Conservation (phyloP, 2,888 invertebrate genomes). For the Eudasyphora cyanicolor region DNA sequence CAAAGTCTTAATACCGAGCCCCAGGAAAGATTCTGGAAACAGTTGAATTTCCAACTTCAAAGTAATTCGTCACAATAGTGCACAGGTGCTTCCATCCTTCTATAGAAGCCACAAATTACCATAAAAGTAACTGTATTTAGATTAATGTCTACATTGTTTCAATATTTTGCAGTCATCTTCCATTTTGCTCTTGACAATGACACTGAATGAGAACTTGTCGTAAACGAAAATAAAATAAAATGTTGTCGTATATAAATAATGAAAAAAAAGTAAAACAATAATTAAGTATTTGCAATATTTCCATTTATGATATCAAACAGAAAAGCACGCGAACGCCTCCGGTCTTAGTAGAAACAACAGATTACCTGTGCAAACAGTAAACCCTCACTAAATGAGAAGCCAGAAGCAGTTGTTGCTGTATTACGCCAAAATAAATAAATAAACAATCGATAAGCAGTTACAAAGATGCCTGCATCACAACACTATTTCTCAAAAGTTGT, state of each 20-base stretch:
- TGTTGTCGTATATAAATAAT: background rate
- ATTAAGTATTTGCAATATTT: slow-evolving; percentile 21
- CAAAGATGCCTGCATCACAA: no score
- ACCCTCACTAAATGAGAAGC: background rate
- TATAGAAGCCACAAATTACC: no score
- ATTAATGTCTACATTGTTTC: no score
- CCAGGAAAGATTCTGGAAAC: no score
- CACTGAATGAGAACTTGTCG: slow-evolving; percentile 8
- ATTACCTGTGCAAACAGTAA: slow-evolving; percentile 2
- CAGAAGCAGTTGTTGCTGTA: background rate
- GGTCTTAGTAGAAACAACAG: background rate
- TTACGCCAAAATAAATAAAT: background rate
- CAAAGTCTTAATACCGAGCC: no score
- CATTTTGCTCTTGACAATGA: slow-evolving; percentile 46
- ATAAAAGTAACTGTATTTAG: no score
- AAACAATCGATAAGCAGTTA: no score
- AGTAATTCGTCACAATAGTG: no score
- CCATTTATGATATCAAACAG: slow-evolving; percentile 44
- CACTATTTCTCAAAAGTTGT: no score
- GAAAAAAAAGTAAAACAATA: background rate
- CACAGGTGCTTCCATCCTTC: no score
- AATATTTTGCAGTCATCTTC: no score
- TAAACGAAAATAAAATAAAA: slow-evolving; percentile 1
- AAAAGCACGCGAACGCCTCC: slow-evolving; percentile 60
- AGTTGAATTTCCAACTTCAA: no score